These are phyloP conservation scores for Manduca sexta DNA, from an alignment of 1,140 invertebrate species.

Conservation along the genomic window DNA sequence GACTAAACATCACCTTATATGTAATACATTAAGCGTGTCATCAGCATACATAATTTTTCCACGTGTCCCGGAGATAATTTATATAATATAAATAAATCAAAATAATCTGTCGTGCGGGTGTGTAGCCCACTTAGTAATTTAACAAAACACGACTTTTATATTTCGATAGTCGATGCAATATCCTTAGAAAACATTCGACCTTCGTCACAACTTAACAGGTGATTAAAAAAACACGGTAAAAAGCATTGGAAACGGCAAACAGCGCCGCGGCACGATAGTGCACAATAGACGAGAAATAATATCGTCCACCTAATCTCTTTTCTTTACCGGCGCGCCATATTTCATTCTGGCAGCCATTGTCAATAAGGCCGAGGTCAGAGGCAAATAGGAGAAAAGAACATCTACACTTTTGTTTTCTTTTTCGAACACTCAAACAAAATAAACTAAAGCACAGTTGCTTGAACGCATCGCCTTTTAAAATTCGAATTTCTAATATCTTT, in stretches of 20 bases:
- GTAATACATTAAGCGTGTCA: too few species aligned
- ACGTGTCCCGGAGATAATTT: too few species aligned
- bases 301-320: conserved; percentile 66
- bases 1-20: too few species aligned
- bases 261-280: conserved; percentile 31
- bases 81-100: too few species aligned
- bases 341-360: conserved; percentile 70
- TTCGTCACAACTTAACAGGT: conserved; percentile 50
- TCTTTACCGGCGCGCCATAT: conserved; percentile 63
- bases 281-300: conserved; percentile 58
- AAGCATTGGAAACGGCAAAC: conserved; percentile 39
- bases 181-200: conserved; percentile 46
- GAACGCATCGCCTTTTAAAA: conserved; percentile 60
- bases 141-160: not conserved
- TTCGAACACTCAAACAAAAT: conserved; percentile 60
- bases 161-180: conserved; percentile 7
- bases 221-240: conserved; percentile 45
- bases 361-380: conserved; percentile 65
- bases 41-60: too few species aligned
- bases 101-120: too few species aligned
- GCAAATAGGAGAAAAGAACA: conserved; percentile 65
- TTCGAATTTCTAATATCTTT: conserved; percentile 45
- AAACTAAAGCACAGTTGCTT: conserved; percentile 51
- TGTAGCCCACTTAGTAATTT: not conserved
- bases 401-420: conserved; percentile 60